A percentile compares a stretch with the other conserved stretches of the same genome.
Evolutionary conservation across 2,113 vertebrate genomes (phyloP).

Genomic region (Proterorhinus semilunaris): DNA sequence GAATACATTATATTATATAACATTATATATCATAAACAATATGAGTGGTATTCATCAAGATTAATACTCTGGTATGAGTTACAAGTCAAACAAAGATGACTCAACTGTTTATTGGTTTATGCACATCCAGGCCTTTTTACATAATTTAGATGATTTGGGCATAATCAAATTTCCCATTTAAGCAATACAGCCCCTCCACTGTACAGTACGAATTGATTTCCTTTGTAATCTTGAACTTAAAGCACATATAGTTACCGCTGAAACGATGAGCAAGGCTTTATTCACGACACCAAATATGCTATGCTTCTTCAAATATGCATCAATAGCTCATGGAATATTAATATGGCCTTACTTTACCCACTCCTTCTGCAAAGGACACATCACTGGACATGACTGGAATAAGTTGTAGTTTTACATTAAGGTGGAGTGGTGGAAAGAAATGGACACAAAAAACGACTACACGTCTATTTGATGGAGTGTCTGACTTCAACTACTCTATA

Average conservation of each 20-base stretch:
- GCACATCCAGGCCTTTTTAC: no score
- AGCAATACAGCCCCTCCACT: not conserved
- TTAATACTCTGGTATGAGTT: not conserved
- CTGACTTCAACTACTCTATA: no score
- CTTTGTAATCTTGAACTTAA: slow-evolving; percentile 25
- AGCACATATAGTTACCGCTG: slow-evolving; percentile 3
- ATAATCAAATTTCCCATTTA: no score
- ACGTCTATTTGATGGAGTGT: no score
- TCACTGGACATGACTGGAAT: slow-evolving; percentile 59
- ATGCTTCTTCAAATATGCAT: slow-evolving; percentile 49
- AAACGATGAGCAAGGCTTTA: slow-evolving; percentile 25
- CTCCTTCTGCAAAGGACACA: slow-evolving; percentile 51
- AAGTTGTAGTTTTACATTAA: not conserved
- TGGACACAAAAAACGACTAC: no score
- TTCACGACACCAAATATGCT: slow-evolving; percentile 21
- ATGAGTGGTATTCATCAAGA: no score
- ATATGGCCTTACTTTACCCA: slow-evolving; percentile 38
- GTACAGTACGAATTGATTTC: slow-evolving; percentile 11
- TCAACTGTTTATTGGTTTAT: no score
- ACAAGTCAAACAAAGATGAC: not conserved
- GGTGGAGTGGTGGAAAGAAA: no score
- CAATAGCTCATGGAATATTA: slow-evolving; percentile 43
- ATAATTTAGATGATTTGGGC: no score
- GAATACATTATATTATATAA: no score
- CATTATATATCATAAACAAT: no score